phyloP scores from a whole-genome alignment of 2,113 vertebrate genomes.

The Notarius quadriscutis region DNA sequence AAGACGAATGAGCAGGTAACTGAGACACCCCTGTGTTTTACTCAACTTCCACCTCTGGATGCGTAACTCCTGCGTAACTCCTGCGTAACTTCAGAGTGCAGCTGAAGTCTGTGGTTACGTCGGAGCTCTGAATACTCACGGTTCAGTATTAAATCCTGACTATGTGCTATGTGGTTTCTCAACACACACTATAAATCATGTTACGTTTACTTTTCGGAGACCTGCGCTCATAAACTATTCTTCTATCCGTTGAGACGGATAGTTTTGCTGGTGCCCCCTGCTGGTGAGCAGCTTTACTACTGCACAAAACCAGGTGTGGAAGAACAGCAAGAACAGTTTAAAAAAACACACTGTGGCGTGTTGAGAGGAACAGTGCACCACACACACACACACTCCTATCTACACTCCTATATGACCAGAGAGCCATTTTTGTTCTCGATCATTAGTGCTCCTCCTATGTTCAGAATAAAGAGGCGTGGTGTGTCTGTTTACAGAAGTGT shows the following conservation, averaged over 20 bases:
- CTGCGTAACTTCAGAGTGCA: not conserved
- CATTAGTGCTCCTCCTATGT: constrained; percentile 4
- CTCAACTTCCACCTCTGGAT: not conserved
- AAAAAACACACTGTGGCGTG: no score
- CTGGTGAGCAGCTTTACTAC: constrained; percentile 25
- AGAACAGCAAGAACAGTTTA: constrained; percentile 21
- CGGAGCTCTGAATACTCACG: not conserved
- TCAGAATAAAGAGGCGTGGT: constrained; percentile 5
- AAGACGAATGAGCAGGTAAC: not conserved
- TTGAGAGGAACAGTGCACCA: not conserved
- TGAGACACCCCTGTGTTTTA: not conserved
- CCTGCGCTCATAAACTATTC: not conserved
- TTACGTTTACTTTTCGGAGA: not conserved
- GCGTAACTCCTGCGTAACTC: not conserved
- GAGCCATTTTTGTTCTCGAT: constrained; percentile 5
- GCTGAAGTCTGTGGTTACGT: not conserved
- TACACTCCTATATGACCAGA: not conserved
- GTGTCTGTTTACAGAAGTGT: constrained; percentile 75
- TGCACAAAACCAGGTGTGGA: constrained; percentile 1
- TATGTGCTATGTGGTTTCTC: not conserved
- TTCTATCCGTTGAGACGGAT: constrained; percentile 12
- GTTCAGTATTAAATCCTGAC: not conserved
- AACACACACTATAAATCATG: not conserved
- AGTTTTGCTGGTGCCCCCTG: constrained; percentile 12
- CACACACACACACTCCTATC: constrained; percentile 1